Conservation (phyloP, 2,113 vertebrate genomes). For the Phalacrocorax carbo region DNA sequence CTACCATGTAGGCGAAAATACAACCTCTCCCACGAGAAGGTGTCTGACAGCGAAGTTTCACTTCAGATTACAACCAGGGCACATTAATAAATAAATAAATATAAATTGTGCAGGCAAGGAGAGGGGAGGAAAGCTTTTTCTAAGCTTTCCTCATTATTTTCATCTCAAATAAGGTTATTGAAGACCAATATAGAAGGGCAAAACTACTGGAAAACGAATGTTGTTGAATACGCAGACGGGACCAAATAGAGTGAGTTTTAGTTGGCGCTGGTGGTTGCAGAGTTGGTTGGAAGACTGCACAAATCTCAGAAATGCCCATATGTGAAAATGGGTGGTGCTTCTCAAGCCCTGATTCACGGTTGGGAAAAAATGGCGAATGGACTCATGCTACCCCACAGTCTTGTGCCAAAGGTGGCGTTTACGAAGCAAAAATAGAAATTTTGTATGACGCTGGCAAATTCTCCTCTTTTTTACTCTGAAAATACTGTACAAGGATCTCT, state of each 20-base stretch:
- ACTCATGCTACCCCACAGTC: slow-evolving; percentile 23
- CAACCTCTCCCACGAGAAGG: background rate
- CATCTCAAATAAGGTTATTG: background rate
- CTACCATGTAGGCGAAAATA: background rate
- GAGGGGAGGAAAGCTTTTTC: background rate
- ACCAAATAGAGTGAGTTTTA: background rate
- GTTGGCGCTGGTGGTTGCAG: slow-evolving; percentile 59
- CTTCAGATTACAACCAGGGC: background rate
- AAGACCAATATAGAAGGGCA: background rate
- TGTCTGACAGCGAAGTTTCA: background rate
- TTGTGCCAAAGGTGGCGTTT: background rate
- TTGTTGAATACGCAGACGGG: background rate
- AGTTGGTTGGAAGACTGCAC: slow-evolving; percentile 71
- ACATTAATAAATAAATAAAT: background rate
- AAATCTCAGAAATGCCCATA: slow-evolving; percentile 67
- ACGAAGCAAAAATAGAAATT: slow-evolving; percentile 38
- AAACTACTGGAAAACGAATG: background rate
- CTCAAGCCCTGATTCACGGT: slow-evolving; percentile 25
- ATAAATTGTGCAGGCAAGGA: background rate
- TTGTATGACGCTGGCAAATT: slow-evolving; percentile 14
- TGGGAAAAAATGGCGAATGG: slow-evolving; percentile 3
- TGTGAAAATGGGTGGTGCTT: background rate
- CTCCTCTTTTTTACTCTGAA: background rate
- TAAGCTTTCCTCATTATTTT: background rate
- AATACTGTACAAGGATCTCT: slow-evolving; percentile 38